These are phyloP conservation scores for Isotomurus palustris DNA, from an alignment of 2,888 invertebrate species.

Conservation along the genomic window DNA sequence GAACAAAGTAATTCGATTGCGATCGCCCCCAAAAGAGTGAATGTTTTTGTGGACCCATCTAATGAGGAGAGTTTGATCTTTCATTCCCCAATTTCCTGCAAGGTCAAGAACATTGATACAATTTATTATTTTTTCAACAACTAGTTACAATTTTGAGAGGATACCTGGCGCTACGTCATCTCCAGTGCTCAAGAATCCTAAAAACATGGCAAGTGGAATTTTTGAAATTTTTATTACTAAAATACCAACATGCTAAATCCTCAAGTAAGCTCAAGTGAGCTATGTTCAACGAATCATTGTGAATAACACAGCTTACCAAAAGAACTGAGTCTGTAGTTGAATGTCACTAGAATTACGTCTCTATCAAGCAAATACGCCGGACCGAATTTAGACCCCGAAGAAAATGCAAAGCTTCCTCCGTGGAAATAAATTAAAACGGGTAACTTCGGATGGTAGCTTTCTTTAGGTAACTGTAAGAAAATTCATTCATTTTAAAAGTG, in stretches of 20 bases:
- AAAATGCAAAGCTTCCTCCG: slow-evolving; percentile 30
- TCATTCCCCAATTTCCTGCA: slow-evolving; percentile 27
- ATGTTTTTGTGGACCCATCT: slow-evolving; percentile 32
- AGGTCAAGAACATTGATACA: not conserved
- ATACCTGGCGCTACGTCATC: slow-evolving; percentile 25
- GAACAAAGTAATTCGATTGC: slow-evolving; percentile 15
- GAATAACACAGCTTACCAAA: slow-evolving; percentile 4
- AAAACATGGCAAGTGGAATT: not conserved
- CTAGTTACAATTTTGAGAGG: not conserved
- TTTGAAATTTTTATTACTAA: too few relatives aligned
- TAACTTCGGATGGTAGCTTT: slow-evolving; percentile 12
- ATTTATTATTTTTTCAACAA: too few relatives aligned
- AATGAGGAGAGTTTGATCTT: slow-evolving; percentile 31
- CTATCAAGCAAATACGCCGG: slow-evolving; percentile 32
- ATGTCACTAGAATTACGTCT: slow-evolving; percentile 32
- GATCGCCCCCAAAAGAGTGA: slow-evolving; percentile 29
- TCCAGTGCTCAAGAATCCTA: slow-evolving; percentile 37
- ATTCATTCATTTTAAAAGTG: not conserved
- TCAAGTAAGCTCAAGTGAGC: not conserved
- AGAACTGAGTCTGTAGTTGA: slow-evolving; percentile 30
- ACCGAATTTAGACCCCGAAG: slow-evolving; percentile 27
- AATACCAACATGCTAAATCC: too few relatives aligned
- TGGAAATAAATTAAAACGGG: slow-evolving; percentile 31
- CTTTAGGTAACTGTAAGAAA: slow-evolving; percentile 10
- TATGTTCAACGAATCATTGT: not conserved